Evolutionary conservation across 92 coral and sea anemone species (phyloP).

Genomic region (Metridium senile): DNA sequence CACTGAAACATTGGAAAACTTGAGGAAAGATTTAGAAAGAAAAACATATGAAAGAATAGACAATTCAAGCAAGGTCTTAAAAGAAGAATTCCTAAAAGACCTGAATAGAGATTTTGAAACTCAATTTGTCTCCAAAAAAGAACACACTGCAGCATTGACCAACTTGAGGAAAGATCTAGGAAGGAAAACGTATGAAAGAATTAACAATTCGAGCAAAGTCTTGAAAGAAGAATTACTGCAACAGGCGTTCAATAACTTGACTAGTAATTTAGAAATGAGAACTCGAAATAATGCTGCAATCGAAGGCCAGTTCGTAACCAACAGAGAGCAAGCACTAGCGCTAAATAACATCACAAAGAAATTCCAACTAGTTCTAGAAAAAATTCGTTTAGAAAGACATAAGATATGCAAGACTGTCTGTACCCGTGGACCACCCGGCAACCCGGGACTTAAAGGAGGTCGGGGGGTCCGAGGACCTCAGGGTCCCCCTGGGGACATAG

Average conservation of each 20-base stretch:
- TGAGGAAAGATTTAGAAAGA: constrained; percentile 29
- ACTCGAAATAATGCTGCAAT: too few species aligned
- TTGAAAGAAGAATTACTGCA: too few species aligned
- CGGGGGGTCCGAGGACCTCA: constrained; percentile 58
- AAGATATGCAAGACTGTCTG: constrained; percentile 55
- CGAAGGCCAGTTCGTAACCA: constrained; percentile 2
- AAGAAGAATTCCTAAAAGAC: too few species aligned
- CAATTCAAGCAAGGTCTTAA: constrained; percentile 49
- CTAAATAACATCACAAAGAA: constrained; percentile 10
- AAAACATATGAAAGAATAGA: constrained; percentile 13
- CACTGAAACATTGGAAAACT: background rate
- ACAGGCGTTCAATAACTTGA: too few species aligned
- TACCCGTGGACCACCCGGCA: constrained; percentile 61
- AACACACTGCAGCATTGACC: background rate
- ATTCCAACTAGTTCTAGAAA: constrained; percentile 32
- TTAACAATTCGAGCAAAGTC: constrained; percentile 48
- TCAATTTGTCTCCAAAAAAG: too few species aligned
- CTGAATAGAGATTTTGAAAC: too few species aligned
- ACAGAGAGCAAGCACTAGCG: background rate
- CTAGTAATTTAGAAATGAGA: background rate
- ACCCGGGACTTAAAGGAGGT: constrained; percentile 52
- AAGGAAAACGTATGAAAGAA: constrained; percentile 8
- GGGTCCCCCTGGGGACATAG: constrained; percentile 36
- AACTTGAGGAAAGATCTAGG: constrained; percentile 22
- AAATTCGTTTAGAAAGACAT: constrained; percentile 42